Evolutionary conservation across 2,797 vertebrate species (phyloP).

Genomic region (Poecilia gillii): DNA sequence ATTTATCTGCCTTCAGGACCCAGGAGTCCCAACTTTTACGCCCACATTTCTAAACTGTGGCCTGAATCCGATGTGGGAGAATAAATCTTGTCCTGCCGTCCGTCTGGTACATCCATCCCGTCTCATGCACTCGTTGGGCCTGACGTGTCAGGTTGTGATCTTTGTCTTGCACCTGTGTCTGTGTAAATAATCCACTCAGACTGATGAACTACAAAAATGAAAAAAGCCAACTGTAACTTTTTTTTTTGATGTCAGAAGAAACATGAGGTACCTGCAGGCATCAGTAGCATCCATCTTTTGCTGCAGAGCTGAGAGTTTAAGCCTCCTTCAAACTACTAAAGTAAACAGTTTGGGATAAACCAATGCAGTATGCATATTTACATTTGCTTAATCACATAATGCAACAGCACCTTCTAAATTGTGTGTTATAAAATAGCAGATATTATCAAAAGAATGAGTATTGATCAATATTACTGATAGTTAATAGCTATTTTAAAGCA

Average conservation of each 20-base stretch:
- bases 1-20: constrained; percentile 72
- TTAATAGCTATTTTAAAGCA: constrained; percentile 41
- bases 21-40: constrained; percentile 47
- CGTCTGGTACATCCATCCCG: constrained; percentile 42
- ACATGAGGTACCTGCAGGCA: constrained; percentile 13
- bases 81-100: constrained; percentile 46
- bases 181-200: constrained; percentile 49
- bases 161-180: constrained; percentile 38
- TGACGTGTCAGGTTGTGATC: constrained; percentile 57
- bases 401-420: constrained; percentile 41
- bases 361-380: constrained; percentile 37
- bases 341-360: constrained; percentile 19
- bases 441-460: constrained; percentile 51
- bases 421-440: constrained; percentile 50
- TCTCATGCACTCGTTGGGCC: constrained; percentile 50
- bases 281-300: constrained; percentile 28
- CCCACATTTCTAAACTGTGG: constrained; percentile 54
- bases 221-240: constrained; percentile 25
- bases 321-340: constrained; percentile 9
- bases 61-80: constrained; percentile 60
- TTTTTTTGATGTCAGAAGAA: constrained; percentile 21
- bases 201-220: constrained; percentile 18
- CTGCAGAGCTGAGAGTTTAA: constrained; percentile 21
- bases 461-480: constrained; percentile 39
- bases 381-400: constrained; percentile 27